These are phyloP conservation scores for Perca flavescens DNA, from an alignment of 2,113 vertebrate genomes.

Conservation along the genomic window DNA sequence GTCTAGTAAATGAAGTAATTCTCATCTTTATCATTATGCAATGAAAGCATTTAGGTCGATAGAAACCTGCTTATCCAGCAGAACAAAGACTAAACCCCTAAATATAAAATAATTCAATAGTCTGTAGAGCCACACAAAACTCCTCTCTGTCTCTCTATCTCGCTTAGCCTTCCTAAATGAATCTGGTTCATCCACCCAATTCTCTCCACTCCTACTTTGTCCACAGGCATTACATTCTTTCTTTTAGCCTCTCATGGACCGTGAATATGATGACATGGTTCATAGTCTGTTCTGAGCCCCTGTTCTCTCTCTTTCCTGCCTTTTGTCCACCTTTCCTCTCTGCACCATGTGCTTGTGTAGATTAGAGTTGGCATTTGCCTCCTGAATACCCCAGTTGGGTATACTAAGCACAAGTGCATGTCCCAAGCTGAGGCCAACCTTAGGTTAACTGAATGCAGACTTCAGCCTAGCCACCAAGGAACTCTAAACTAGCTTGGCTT, in stretches of 20 bases:
- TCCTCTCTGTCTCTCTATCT: conserved; percentile 10
- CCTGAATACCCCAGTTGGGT: conserved; percentile 47
- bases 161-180: conserved; percentile 36
- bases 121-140: conserved; percentile 28
- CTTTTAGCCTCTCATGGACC: conserved; percentile 47
- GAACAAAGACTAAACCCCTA: conserved; percentile 18
- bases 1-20: conserved; percentile 19
- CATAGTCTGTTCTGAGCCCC: conserved; percentile 45
- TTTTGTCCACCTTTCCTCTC: conserved; percentile 62
- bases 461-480: conserved; percentile 56
- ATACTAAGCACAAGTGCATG: conserved; percentile 28
- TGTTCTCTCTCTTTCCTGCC: conserved; percentile 39
- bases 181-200: conserved; percentile 32
- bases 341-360: conserved; percentile 66
- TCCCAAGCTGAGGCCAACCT: conserved; percentile 44
- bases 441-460: conserved; percentile 55
- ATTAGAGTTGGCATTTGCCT: conserved; percentile 69
- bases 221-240: conserved; percentile 40
- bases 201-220: conserved; percentile 48
- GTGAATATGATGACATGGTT: conserved; percentile 59
- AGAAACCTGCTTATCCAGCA: conserved; percentile 22
- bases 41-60: conserved; percentile 30
- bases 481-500: conserved; percentile 50
- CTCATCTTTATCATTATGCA: conserved; percentile 22
- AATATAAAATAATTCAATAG: neutral